These are phyloP conservation scores for Ophion ventricosus DNA, from an alignment of 2,888 invertebrate genomes.

Conservation along the genomic window DNA sequence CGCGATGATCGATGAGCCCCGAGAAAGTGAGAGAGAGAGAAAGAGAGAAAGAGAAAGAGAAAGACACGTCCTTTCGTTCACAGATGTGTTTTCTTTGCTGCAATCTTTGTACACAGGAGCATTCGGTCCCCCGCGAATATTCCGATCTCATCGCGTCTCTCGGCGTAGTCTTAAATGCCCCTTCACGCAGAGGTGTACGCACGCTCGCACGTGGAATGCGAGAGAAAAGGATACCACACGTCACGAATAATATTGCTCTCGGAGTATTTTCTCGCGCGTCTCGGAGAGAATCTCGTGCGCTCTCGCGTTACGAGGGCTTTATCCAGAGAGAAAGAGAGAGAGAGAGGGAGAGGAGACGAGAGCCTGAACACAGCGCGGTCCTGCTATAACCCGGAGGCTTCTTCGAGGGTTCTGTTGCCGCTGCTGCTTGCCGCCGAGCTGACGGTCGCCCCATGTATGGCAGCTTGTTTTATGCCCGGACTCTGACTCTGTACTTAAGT, in stretches of 20 bases:
- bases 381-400: constrained; percentile 78
- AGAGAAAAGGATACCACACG: constrained; percentile 27
- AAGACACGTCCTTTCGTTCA: constrained; percentile 20
- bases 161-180: background rate
- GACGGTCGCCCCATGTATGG: constrained; percentile 83
- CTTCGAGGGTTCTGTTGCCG: constrained; percentile 61
- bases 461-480: constrained; percentile 82
- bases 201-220: constrained; percentile 25
- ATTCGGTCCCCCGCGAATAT: no score
- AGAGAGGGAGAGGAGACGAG: constrained; percentile 7
- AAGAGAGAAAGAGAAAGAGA: background rate
- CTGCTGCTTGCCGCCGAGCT: constrained; percentile 67
- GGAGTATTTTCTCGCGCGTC: constrained; percentile 27
- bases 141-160: no score
- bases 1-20: constrained; percentile 37
- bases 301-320: constrained; percentile 36
- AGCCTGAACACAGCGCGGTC: constrained; percentile 70
- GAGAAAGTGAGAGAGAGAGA: background rate
- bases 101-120: background rate
- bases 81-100: background rate
- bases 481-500: constrained; percentile 73
- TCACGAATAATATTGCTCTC: constrained; percentile 54
- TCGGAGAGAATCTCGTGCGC: constrained; percentile 48
- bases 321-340: constrained; percentile 11
- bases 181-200: constrained; percentile 17